These are phyloP conservation scores for Lasioglossum morio DNA, from an alignment of 2,888 invertebrate genomes.

Conservation along the genomic window DNA sequence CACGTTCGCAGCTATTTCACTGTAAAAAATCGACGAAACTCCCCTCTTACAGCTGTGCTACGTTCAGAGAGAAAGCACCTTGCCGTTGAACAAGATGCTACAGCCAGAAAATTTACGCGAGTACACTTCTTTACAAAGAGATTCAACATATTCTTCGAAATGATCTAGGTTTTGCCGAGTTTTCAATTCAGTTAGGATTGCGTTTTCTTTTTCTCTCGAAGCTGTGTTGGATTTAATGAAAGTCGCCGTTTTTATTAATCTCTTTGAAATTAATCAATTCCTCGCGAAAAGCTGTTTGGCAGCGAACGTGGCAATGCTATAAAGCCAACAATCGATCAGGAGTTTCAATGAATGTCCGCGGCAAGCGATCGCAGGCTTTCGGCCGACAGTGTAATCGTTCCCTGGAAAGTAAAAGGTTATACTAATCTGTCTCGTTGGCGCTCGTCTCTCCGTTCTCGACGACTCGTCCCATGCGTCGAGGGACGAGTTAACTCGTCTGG, in stretches of 20 bases:
- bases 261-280: no score
- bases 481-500: not conserved
- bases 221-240: not conserved
- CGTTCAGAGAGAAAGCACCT: not conserved
- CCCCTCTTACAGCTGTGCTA: not conserved
- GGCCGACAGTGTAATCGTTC: conserved; percentile 2
- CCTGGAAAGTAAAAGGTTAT: not conserved
- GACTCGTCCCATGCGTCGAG: not conserved
- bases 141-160: not conserved
- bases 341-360: not conserved
- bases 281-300: not conserved
- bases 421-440: not conserved
- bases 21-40: not conserved
- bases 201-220: not conserved
- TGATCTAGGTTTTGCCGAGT: not conserved
- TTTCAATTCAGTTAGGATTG: not conserved
- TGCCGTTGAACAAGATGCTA: not conserved
- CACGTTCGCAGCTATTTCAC: not conserved
- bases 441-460: not conserved
- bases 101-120: not conserved
- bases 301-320: not conserved
- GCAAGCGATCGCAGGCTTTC: not conserved
- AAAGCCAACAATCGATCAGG: not conserved
- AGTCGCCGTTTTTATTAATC: not conserved
- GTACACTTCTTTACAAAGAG: no score